Evolutionary conservation across 2,113 vertebrate genomes (phyloP).

Genomic region (Gopherus flavomarginatus): DNA sequence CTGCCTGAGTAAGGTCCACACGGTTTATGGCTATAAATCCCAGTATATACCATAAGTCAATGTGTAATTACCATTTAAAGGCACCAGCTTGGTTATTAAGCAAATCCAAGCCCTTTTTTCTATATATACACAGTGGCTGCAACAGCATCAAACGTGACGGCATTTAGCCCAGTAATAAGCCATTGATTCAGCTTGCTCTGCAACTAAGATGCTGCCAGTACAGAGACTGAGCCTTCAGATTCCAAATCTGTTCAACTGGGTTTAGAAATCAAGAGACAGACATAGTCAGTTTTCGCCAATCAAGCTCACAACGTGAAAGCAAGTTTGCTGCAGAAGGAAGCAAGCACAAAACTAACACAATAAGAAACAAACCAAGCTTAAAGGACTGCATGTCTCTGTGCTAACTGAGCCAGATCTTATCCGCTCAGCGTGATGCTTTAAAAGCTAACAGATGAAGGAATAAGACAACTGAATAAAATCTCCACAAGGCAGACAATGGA

Average conservation of each 20-base stretch:
- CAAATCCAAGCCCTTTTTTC: not conserved
- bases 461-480: not conserved
- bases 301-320: not conserved
- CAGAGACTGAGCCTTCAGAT: not conserved
- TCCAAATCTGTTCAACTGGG: not conserved
- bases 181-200: not conserved
- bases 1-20: not conserved
- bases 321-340: not conserved
- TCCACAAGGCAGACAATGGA: not conserved
- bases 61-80: not conserved
- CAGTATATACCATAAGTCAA: not conserved
- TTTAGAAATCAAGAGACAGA: not conserved
- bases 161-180: not conserved
- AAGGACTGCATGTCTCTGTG: not conserved
- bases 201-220: not conserved
- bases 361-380: not conserved
- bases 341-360: not conserved
- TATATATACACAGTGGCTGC: not conserved
- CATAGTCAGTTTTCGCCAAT: not conserved
- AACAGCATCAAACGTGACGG: too few species aligned
- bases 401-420: not conserved
- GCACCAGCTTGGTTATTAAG: not conserved
- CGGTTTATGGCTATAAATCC: too few species aligned
- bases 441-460: not conserved
- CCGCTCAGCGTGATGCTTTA: not conserved